Conservation (phyloP, 2,113 vertebrate species). For the Protobothrops flavoviridis region DNA sequence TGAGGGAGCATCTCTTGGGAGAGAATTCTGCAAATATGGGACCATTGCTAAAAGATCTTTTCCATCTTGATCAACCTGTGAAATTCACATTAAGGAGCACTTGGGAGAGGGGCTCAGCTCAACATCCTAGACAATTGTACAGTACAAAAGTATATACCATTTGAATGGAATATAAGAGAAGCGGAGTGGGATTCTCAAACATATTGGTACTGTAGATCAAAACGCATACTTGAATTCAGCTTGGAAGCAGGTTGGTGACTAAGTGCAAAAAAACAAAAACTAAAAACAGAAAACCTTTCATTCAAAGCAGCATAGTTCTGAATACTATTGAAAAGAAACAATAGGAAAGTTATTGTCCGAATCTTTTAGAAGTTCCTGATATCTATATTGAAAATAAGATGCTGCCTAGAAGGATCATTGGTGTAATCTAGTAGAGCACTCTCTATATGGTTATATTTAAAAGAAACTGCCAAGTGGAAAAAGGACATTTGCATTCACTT, state of each 20-base stretch:
- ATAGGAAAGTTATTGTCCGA: neutral
- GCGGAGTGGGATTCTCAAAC: neutral
- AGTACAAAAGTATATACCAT: neutral
- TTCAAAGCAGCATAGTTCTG: neutral
- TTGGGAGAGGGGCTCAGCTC: neutral
- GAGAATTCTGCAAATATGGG: neutral
- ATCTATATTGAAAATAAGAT: neutral
- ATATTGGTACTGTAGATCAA: neutral
- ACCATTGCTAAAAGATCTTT: neutral
- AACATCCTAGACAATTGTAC: neutral
- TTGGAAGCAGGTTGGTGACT: neutral
- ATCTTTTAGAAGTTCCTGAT: neutral
- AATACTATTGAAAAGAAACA: neutral
- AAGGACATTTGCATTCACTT: neutral
- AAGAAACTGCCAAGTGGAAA: neutral
- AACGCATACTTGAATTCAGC: neutral
- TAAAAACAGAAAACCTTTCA: neutral
- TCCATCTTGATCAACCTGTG: neutral
- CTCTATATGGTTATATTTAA: neutral
- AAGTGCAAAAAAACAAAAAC: neutral
- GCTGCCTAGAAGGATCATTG: neutral
- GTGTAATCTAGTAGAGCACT: neutral
- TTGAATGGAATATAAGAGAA: neutral
- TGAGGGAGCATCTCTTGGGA: neutral
- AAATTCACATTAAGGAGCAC: neutral